Conservation (phyloP, 2,888 invertebrate genomes). For the Melanotus villosus region DNA sequence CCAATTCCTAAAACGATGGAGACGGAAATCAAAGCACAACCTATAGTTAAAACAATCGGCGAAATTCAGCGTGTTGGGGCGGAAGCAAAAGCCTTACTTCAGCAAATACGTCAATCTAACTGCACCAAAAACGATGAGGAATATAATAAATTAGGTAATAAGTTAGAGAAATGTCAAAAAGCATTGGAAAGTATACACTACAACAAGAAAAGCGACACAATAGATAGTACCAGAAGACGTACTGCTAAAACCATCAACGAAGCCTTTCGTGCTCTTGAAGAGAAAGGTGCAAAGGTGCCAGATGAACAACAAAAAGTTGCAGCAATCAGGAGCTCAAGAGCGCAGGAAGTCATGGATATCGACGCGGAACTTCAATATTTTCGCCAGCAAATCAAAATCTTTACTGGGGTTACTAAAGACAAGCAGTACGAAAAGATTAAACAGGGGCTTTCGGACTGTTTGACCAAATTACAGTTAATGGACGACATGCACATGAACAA, state of each 20-base stretch:
- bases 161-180: slow-evolving; percentile 17
- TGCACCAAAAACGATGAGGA: slow-evolving; percentile 29
- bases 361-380: slow-evolving; percentile 40
- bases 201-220: slow-evolving; percentile 37
- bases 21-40: slow-evolving; percentile 35
- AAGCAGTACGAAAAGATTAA: slow-evolving; percentile 38
- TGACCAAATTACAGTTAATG: slow-evolving; percentile 35
- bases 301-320: background rate
- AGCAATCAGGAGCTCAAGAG: slow-evolving; percentile 23
- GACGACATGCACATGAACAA: slow-evolving; percentile 32
- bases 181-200: slow-evolving; percentile 20
- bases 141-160: slow-evolving; percentile 17
- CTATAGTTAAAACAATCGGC: slow-evolving; percentile 30
- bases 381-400: slow-evolving; percentile 42
- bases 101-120: slow-evolving; percentile 32
- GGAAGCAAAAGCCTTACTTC: slow-evolving; percentile 32
- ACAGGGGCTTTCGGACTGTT: slow-evolving; percentile 26
- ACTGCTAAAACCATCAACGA: slow-evolving; percentile 29
- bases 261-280: slow-evolving; percentile 14
- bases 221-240: slow-evolving; percentile 31
- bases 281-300: background rate
- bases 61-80: slow-evolving; percentile 37
- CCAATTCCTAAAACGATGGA: background rate
- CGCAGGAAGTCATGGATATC: slow-evolving; percentile 43
- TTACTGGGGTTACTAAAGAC: slow-evolving; percentile 38